Percentiles rank a stretch among this genome's conserved stretches.
Evolutionary conservation across 2,888 invertebrate genomes (phyloP).

Genomic region (Ectropis crepuscularia): DNA sequence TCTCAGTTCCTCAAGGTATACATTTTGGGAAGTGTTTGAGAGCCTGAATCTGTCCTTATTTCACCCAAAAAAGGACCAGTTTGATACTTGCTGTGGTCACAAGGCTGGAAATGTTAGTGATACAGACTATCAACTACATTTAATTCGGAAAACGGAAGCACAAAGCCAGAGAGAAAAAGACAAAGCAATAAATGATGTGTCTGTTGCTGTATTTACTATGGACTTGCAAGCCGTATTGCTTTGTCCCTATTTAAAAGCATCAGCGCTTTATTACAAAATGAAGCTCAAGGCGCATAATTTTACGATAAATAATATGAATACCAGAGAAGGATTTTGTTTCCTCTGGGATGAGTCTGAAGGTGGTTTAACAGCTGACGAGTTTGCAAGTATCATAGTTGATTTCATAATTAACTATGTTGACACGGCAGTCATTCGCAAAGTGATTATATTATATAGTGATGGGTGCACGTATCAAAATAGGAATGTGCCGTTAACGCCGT

Average conservation of each 20-base stretch:
- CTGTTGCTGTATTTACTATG: no score
- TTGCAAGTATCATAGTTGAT: conserved; percentile 31
- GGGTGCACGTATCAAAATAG: conserved; percentile 25
- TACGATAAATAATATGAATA: conserved; percentile 29
- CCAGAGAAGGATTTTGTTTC: conserved; percentile 27
- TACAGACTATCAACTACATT: conserved; percentile 22
- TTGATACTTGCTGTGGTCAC: conserved; percentile 27
- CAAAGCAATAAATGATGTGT: conserved; percentile 19
- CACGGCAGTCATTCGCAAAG: conserved; percentile 26
- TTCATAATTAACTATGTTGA: conserved; percentile 31
- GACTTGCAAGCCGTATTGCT: conserved; percentile 14
- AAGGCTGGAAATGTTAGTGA: conserved; percentile 30
- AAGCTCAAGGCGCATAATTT: conserved; percentile 32
- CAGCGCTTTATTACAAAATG: conserved; percentile 31
- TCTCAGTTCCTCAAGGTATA: conserved; percentile 8
- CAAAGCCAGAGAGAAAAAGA: conserved; percentile 19
- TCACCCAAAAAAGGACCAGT: conserved; percentile 23
- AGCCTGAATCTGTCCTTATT: conserved; percentile 25
- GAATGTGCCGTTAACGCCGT: no score
- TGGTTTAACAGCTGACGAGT: conserved; percentile 31
- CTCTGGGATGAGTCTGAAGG: conserved; percentile 33
- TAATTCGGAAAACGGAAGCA: conserved; percentile 20
- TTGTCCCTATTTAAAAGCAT: conserved; percentile 29
- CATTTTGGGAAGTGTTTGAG: conserved; percentile 22
- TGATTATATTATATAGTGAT: conserved; percentile 27